Percentiles rank a stretch among this genome's conserved stretches.
Conservation (phyloP, 1,140 invertebrate species). For the Zaprionus taronus region DNA sequence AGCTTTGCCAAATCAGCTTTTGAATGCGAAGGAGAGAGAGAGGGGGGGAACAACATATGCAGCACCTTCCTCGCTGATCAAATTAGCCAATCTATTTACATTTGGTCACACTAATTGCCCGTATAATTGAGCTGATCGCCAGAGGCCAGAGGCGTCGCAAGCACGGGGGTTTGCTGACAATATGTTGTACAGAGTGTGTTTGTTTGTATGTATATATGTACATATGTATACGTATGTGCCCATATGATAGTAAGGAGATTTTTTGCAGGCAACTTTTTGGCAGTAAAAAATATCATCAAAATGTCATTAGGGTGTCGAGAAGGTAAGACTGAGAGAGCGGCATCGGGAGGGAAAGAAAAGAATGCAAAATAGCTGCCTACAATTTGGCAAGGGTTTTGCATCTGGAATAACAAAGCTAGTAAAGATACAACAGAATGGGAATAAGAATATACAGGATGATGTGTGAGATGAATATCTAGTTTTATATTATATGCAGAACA, state of each 20-base stretch:
- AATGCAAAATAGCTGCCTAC: slow-evolving; percentile 5
- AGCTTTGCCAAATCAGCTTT: slow-evolving; percentile 62
- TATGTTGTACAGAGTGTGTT: slow-evolving; percentile 11
- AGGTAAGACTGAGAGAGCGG: not conserved
- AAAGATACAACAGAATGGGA: not conserved
- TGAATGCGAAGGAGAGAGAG: slow-evolving; percentile 20
- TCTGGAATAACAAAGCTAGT: not conserved
- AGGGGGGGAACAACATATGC: not conserved
- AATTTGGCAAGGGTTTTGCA: not conserved
- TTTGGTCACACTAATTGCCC: slow-evolving; percentile 57
- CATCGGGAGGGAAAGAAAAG: not conserved
- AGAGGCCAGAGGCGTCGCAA: not conserved
- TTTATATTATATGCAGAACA: not conserved
- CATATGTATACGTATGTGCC: too few relatives aligned
- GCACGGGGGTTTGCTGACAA: not conserved
- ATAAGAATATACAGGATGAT: not conserved
- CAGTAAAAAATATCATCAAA: slow-evolving; percentile 72
- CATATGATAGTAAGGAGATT: slow-evolving; percentile 5
- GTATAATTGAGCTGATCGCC: slow-evolving; percentile 37
- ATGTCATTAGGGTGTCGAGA: slow-evolving; percentile 61
- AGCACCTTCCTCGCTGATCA: slow-evolving; percentile 28
- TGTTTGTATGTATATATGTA: too few relatives aligned
- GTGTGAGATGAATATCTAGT: not conserved
- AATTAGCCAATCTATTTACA: slow-evolving; percentile 73
- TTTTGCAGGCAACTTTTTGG: slow-evolving; percentile 26